Conservation (phyloP, 2,888 invertebrate genomes). For the Tipula confusa region DNA sequence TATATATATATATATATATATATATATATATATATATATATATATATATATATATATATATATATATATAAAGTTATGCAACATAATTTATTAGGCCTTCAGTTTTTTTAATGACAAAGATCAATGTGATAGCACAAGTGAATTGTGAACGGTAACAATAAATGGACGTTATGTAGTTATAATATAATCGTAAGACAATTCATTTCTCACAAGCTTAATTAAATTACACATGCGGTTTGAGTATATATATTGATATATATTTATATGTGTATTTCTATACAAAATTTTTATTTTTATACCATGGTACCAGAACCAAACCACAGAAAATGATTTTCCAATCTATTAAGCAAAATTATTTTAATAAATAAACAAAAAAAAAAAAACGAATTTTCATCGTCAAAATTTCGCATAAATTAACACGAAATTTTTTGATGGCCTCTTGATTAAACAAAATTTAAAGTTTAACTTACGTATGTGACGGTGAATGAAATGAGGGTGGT, state of each 20-base stretch:
- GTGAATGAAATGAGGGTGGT: constrained; percentile 36
- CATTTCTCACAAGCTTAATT: background rate
- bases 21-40: too few relatives aligned
- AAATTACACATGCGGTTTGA: background rate
- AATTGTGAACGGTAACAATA: too few relatives aligned
- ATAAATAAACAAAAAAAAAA: background rate
- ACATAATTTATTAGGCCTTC: too few relatives aligned
- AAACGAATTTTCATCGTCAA: background rate
- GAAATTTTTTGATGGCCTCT: constrained; percentile 27
- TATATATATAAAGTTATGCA: too few relatives aligned
- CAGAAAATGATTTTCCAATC: background rate
- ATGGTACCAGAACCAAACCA: background rate
- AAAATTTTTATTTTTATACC: background rate
- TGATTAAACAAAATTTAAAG: background rate
- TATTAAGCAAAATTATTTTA: background rate
- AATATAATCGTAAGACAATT: too few relatives aligned
- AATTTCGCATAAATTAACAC: background rate
- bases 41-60: too few relatives aligned
- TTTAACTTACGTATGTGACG: constrained; percentile 35
- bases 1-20: too few relatives aligned
- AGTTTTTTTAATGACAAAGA: too few relatives aligned
- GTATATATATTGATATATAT: too few relatives aligned
- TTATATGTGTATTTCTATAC: too few relatives aligned
- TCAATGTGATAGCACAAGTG: too few relatives aligned
- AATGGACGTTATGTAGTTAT: too few relatives aligned